Evolutionary conservation across 2,888 invertebrate genomes (phyloP).

Genomic region (Nebria brevicollis): DNA sequence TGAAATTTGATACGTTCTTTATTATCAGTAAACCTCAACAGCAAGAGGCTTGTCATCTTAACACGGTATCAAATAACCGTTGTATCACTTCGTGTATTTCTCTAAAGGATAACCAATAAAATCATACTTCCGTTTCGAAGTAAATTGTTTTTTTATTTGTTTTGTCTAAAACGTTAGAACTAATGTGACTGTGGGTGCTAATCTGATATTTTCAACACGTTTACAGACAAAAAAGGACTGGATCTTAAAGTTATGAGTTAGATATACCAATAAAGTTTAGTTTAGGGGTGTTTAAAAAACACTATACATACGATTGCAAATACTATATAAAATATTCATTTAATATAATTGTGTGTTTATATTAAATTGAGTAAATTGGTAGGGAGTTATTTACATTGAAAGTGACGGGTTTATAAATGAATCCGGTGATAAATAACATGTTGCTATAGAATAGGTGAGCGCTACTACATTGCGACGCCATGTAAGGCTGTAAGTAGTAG

Average conservation of each 20-base stretch:
- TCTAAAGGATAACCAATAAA: slow-evolving; percentile 4
- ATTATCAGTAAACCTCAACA: background rate
- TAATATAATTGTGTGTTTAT: too few relatives aligned
- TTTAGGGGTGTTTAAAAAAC: background rate
- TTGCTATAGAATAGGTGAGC: slow-evolving; percentile 20
- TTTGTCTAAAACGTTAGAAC: background rate
- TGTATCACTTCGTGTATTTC: background rate
- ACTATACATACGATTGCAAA: too few relatives aligned
- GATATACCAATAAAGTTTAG: background rate
- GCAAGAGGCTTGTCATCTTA: background rate
- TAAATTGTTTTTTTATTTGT: background rate
- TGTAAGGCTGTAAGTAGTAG: slow-evolving; percentile 20
- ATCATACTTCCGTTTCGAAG: slow-evolving; percentile 7
- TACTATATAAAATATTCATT: too few relatives aligned
- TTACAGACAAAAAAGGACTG: background rate
- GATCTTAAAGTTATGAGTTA: background rate
- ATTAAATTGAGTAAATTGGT: background rate
- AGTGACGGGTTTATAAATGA: slow-evolving; percentile 29
- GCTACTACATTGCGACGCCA: slow-evolving; percentile 28
- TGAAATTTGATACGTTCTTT: background rate
- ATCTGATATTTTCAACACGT: slow-evolving; percentile 16
- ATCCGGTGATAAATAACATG: slow-evolving; percentile 35
- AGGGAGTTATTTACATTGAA: slow-evolving; percentile 37
- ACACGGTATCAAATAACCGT: background rate
- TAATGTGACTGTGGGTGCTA: background rate